These are phyloP conservation scores for Callosobruchus maculatus DNA, from an alignment of 2,888 invertebrate genomes.

Conservation along the genomic window DNA sequence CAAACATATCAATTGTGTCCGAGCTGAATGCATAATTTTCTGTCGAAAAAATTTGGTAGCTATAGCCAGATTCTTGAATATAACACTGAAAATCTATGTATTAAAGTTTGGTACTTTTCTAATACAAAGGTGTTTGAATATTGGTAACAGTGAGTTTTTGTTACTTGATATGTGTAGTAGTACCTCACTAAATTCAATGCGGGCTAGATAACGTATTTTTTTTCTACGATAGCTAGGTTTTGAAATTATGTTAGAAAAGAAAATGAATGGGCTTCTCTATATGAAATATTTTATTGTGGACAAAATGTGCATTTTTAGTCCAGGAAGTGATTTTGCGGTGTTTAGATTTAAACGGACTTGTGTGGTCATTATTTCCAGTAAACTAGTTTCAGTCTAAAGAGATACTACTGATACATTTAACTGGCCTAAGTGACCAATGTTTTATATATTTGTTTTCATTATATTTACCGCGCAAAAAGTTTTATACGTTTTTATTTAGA, in stretches of 20 bases:
- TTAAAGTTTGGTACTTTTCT: not conserved
- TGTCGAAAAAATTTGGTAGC: not conserved
- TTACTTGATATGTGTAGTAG: not conserved
- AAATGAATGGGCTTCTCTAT: too few relatives aligned
- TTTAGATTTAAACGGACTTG: too few relatives aligned
- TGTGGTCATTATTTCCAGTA: not conserved
- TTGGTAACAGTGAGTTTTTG: not conserved
- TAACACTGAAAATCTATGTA: not conserved
- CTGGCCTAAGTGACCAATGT: not conserved
- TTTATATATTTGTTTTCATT: not conserved
- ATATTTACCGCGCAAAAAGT: not conserved
- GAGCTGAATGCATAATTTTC: not conserved
- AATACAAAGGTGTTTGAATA: not conserved
- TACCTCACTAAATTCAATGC: not conserved
- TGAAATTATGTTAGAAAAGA: too few relatives aligned
- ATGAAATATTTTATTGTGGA: too few relatives aligned
- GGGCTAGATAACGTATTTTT: not conserved
- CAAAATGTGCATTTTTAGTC: too few relatives aligned
- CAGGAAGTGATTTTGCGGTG: too few relatives aligned
- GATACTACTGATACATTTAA: not conserved
- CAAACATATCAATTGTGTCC: not conserved
- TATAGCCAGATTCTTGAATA: not conserved
- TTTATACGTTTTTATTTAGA: not conserved
- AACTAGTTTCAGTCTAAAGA: not conserved
- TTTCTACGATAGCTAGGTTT: too few relatives aligned